Percentiles rank a stretch among this genome's conserved stretches.
Conservation (phyloP, 2,888 invertebrate species). For the Theristus sp. region DNA sequence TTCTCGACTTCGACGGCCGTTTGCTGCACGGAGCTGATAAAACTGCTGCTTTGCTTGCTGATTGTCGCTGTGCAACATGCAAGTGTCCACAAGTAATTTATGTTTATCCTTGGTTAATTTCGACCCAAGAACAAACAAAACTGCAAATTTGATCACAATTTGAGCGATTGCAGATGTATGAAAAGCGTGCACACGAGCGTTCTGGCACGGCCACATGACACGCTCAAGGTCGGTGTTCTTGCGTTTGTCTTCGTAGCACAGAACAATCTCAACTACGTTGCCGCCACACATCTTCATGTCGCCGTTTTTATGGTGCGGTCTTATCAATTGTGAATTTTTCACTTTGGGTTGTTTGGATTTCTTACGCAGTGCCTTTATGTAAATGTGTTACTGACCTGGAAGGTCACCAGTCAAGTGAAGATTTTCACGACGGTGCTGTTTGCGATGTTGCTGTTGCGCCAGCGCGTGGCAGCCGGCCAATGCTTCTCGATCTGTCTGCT, state of each 20-base stretch:
- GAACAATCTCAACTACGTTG: not conserved
- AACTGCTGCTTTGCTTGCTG: not conserved
- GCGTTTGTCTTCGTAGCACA: not conserved
- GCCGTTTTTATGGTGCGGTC: not conserved
- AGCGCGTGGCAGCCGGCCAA: constrained; percentile 23
- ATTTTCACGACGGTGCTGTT: constrained; percentile 33
- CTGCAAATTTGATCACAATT: too few species aligned
- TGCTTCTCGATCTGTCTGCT: constrained; percentile 30
- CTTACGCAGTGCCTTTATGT: not conserved
- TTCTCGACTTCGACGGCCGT: not conserved
- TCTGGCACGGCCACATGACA: not conserved
- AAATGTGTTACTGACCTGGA: not conserved
- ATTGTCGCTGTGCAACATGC: not conserved
- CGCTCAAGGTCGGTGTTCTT: not conserved
- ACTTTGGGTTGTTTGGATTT: not conserved
- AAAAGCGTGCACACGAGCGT: too few species aligned
- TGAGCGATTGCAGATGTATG: too few species aligned
- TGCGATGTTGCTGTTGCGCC: constrained; percentile 29
- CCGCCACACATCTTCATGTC: not conserved
- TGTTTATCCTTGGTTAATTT: not conserved
- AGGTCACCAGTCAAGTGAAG: constrained; percentile 25
- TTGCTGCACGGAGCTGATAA: not conserved
- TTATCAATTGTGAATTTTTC: not conserved
- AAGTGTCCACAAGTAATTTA: not conserved
- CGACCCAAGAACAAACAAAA: not conserved